Base-by-base conservation (phyloP, 1,140 invertebrate species). In the Sycobia sp. region DNA sequence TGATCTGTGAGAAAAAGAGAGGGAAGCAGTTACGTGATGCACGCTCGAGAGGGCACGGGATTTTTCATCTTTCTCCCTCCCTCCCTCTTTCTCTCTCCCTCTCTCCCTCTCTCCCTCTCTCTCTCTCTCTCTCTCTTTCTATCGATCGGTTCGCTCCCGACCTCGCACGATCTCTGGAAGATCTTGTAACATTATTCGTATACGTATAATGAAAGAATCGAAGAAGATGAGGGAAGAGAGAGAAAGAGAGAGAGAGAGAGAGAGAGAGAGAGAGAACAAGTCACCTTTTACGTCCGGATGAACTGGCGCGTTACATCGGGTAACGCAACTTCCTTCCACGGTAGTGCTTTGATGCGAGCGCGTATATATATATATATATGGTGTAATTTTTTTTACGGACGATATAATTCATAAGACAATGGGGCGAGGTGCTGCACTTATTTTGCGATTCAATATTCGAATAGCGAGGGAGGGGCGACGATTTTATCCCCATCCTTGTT, bases 21-120 rank as follows among this genome's bases (percentile, higher is more conserved):
- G 47, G 44, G 54, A 57, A 66, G 50, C 68, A 66, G 72, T 71
- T 73, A 74, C 70, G 70, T 74, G 73, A 75, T 76, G 68, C 71
- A 74, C 72, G 74, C 69, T 73, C 65, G 68, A 72, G 51, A 69
- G 67, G 63, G 65, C 73, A 74, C 66, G 43, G 27, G 41, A 36
- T 46, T 44, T 55, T 8, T 34, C 34, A 18, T 63, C 53, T 59
- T 38, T 65, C 32, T 58, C 13, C n/a, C 25, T 46, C 18, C 18
- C 10, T 44, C 36, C 63, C 41, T 59, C 56, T 46, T 60, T 44
- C 27, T 47, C 41, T 44, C 3, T 50, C 23, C 25, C 56, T 41
- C 25, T 13, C 56, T 29, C 18, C 14, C 20, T 39, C 20, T 0
- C 16, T 39, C 0, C 4, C 7, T 20, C 4, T 25, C 13, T 23